A percentile compares a stretch with the other conserved stretches of the same genome.
Conservation (phyloP, 2,797 vertebrate genomes). For the Halcyon badia region DNA sequence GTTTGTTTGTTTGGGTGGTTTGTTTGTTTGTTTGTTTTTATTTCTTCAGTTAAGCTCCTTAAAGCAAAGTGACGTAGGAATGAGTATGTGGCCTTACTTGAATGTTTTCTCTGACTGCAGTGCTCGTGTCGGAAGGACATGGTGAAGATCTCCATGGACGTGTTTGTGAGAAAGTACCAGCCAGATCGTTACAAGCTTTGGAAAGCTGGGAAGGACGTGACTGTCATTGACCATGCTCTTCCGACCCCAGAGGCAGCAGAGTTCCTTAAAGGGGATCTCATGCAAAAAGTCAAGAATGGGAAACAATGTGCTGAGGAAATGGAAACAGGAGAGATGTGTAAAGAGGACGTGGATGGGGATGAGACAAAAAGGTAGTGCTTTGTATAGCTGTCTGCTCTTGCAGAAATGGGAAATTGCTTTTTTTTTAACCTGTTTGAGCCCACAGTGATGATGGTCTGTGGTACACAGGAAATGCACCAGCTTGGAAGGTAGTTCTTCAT, state of each 20-base stretch:
- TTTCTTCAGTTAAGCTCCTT: neutral
- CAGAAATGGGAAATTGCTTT: neutral
- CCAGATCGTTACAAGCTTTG: conserved; percentile 95
- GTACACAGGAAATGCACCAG: neutral
- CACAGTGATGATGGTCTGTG: neutral
- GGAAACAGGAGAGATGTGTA: conserved; percentile 52
- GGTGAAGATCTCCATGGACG: conserved; percentile 99
- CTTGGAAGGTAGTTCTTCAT: neutral
- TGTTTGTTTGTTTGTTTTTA: neutral
- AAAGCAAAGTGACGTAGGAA: neutral
- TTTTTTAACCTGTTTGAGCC: neutral
- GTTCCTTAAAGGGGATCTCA: conserved; percentile 81
- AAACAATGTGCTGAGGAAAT: conserved; percentile 77
- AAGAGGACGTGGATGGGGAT: conserved; percentile 30
- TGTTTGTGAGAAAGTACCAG: conserved; percentile 96
- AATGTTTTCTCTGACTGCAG: conserved; percentile 75
- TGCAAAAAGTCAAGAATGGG: conserved; percentile 81
- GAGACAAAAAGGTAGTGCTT: conserved; percentile 67
- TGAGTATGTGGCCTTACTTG: neutral
- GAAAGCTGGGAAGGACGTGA: conserved; percentile 92
- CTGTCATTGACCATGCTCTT: conserved; percentile 90
- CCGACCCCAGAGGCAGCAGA: conserved; percentile 86
- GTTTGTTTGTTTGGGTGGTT: no score
- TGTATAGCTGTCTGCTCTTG: neutral
- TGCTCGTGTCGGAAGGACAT: conserved; percentile 97